These are phyloP conservation scores for Candidula unifasciata DNA, from an alignment of 2,888 invertebrate species.

Conservation along the genomic window DNA sequence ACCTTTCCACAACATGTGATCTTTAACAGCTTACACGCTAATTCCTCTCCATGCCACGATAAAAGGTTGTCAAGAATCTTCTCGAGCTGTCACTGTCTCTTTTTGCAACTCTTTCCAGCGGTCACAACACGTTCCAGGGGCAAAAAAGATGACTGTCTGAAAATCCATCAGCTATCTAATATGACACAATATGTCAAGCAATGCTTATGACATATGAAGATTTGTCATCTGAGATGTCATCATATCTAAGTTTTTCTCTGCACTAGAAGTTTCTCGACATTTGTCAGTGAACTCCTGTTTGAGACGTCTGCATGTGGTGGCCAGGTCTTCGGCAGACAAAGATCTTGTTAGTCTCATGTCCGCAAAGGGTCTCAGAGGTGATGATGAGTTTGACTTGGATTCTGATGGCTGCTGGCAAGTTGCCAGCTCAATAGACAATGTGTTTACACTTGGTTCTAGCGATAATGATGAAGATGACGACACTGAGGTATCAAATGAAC, in stretches of 20 bases:
- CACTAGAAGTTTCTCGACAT: constrained; percentile 10
- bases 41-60: too few relatives aligned
- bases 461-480: constrained; percentile 4
- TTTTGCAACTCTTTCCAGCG: too few relatives aligned
- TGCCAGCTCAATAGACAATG: background rate
- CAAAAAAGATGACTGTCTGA: too few relatives aligned
- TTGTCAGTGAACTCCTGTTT: constrained; percentile 29
- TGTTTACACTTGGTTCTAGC: background rate
- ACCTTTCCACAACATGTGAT: too few relatives aligned
- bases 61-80: too few relatives aligned
- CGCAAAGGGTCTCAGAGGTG: constrained; percentile 32
- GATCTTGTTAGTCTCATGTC: constrained; percentile 28
- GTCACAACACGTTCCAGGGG: too few relatives aligned
- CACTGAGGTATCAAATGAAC: background rate
- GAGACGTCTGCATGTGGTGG: background rate
- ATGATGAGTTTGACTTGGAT: constrained; percentile 46
- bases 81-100: too few relatives aligned
- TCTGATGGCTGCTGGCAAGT: background rate
- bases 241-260: constrained; percentile 30
- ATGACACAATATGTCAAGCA: too few relatives aligned
- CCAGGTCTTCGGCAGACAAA: constrained; percentile 42
- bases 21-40: too few relatives aligned
- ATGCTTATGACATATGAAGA: constrained; percentile 45
- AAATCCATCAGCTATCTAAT: too few relatives aligned
- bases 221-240: constrained; percentile 51